Conservation (phyloP, 1,140 invertebrate species). For the Laodelphax striatellus region DNA sequence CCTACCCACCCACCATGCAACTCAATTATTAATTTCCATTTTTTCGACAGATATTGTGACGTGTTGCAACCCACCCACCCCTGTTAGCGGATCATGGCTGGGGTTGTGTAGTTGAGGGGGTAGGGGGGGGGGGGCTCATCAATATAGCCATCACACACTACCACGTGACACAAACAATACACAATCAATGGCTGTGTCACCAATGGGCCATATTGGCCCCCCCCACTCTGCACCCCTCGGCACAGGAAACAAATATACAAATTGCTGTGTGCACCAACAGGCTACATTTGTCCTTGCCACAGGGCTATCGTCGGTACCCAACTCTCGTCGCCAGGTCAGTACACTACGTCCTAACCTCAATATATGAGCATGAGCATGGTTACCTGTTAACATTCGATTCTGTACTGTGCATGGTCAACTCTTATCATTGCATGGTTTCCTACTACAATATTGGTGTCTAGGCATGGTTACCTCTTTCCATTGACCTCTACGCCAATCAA, state of each 20-base stretch:
- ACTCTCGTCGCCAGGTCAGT: too few species aligned
- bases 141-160: slow-evolving; percentile 5
- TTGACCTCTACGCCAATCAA: too few species aligned
- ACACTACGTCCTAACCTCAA: too few species aligned
- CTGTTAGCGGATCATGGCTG: neutral
- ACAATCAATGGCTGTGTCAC: slow-evolving; percentile 10
- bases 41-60: slow-evolving; percentile 2
- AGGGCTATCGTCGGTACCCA: neutral
- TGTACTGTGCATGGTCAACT: too few species aligned
- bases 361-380: too few species aligned
- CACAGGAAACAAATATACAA: slow-evolving; percentile 9
- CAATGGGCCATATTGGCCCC: slow-evolving; percentile 7
- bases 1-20: neutral
- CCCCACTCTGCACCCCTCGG: neutral
- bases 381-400: too few species aligned
- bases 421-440: too few species aligned
- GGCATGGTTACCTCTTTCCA: too few species aligned
- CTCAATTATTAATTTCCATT: slow-evolving; percentile 9
- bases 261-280: neutral
- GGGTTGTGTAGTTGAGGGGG: neutral
- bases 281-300: neutral
- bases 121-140: neutral
- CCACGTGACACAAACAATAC: slow-evolving; percentile 9
- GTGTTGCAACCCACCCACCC: neutral
- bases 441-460: too few species aligned